Evolutionary conservation across 2,888 invertebrate species (phyloP), one percentile per base, ranked within the genome.

Genomic region (Ariolimax columbianus): DNA sequence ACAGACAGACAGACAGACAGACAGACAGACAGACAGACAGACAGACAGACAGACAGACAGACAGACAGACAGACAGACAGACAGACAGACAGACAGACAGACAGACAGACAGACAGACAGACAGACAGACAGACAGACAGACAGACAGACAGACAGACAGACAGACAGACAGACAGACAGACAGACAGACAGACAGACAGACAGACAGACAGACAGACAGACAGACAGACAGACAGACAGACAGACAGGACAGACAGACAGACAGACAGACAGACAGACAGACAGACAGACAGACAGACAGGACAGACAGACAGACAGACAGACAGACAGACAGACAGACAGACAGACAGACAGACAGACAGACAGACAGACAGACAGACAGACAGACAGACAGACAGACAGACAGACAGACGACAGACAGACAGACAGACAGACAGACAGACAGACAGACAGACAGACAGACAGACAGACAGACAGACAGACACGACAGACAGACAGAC

Each of bases 21-120:
- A 59, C 30, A 77, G 77, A 77, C 47, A 77, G 77, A 77, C 30
- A 77, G 77, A 77, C 47, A 77, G 51, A 51, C 30, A 77, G 77
- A 77, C 47, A 77, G 47, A 77, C 30, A 77, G 77, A 77, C 47
- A 77, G 51, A 51, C 30, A 77, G 77, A 77, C 55, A 77, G 77
- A 77, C 33, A 77, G 77, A 77, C 55, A 77, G 59, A 59, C 33
- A 77, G 77, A 77, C 55, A 77, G 77, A 77, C 33, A 77, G 77
- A 77, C 55, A 77, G 59, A 59, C 33, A 77, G 77, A 77, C 55
- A 77, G 55, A 77, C 33, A 77, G 77, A 59, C 33, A 77, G 36
- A 26, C 33, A 63, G 63, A 63, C 63, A 63, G 63, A 77, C 30
- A 63, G 63, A 63, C 63, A 82, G 63, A 75, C 30, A 77, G 59